These are phyloP conservation scores for Acanthurus tractus DNA, from an alignment of 2,797 vertebrate genomes.

Conservation along the genomic window DNA sequence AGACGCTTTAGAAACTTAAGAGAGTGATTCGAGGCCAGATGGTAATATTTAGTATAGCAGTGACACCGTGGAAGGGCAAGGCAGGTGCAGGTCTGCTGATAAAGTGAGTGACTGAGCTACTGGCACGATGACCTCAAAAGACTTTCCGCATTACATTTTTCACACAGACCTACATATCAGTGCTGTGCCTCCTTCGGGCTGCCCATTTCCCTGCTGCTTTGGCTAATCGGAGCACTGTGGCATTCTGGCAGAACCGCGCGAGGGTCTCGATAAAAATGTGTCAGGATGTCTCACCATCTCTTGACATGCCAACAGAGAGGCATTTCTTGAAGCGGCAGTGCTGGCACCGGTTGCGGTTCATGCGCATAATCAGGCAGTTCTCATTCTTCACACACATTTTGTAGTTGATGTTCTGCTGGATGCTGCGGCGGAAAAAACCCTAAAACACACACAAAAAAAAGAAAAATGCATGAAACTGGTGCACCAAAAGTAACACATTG, in stretches of 20 bases:
- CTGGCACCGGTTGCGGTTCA: slow-evolving; percentile 90
- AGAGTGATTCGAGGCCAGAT: slow-evolving; percentile 61
- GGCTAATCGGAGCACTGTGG: slow-evolving; percentile 67
- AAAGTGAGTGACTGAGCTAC: slow-evolving; percentile 70
- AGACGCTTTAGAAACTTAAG: slow-evolving; percentile 68
- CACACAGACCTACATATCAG: slow-evolving; percentile 70
- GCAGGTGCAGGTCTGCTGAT: slow-evolving; percentile 57
- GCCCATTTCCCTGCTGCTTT: slow-evolving; percentile 54
- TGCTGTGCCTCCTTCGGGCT: slow-evolving; percentile 30
- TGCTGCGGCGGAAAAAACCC: slow-evolving; percentile 90
- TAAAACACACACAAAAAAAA: slow-evolving; percentile 49
- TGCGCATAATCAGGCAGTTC: slow-evolving; percentile 88
- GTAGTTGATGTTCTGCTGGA: slow-evolving; percentile 91
- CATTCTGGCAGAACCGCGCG: slow-evolving; percentile 37
- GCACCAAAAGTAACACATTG: not conserved
- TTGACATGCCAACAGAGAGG: slow-evolving; percentile 89
- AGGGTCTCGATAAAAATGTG: slow-evolving; percentile 57
- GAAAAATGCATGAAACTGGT: slow-evolving; percentile 4
- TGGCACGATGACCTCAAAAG: slow-evolving; percentile 79
- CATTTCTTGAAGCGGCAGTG: slow-evolving; percentile 91
- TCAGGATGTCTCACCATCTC: slow-evolving; percentile 85
- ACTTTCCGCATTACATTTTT: slow-evolving; percentile 73
- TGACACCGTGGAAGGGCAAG: slow-evolving; percentile 47
- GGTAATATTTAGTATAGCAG: slow-evolving; percentile 44
- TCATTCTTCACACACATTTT: slow-evolving; percentile 91